Conservation (phyloP, 2,797 vertebrate species). For the Sebastiscus tertius region DNA sequence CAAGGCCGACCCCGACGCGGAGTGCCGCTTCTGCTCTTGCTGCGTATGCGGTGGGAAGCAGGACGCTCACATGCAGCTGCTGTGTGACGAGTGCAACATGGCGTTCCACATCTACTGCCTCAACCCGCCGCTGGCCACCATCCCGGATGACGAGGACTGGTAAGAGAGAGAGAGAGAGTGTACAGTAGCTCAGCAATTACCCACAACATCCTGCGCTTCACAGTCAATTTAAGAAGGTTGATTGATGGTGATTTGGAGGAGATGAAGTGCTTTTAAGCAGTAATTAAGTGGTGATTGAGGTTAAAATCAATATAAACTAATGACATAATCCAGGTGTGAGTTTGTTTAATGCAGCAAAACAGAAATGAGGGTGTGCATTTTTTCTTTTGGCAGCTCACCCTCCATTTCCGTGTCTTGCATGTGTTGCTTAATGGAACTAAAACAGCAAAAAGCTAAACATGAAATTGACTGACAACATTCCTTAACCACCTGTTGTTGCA, state of each 20-base stretch:
- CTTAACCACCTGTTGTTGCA: background rate
- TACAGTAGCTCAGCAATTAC: slow-evolving; percentile 3
- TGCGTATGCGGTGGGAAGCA: slow-evolving; percentile 97
- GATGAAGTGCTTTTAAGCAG: slow-evolving; percentile 5
- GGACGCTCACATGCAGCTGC: slow-evolving; percentile 97
- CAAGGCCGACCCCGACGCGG: slow-evolving; percentile 93
- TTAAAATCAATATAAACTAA: slow-evolving; percentile 32
- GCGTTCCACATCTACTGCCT: slow-evolving; percentile 99
- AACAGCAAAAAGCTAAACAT: background rate
- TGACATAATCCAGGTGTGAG: slow-evolving; percentile 25
- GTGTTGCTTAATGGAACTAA: background rate
- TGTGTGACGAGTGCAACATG: slow-evolving; percentile 99
- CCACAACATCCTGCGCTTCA: slow-evolving; percentile 7
- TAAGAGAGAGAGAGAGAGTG: slow-evolving; percentile 79
- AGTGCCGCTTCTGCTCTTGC: slow-evolving; percentile 97
- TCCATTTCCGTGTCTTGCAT: background rate
- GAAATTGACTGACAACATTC: background rate
- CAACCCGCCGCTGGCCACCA: slow-evolving; percentile 94
- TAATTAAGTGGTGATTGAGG: slow-evolving; percentile 30
- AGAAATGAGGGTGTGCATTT: background rate
- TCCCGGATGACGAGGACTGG: slow-evolving; percentile 99
- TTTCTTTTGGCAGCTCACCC: background rate
- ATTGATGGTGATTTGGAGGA: slow-evolving; percentile 21
- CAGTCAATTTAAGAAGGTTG: slow-evolving; percentile 9
- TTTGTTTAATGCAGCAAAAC: background rate